Evolutionary conservation across 2,113 vertebrate genomes (phyloP), one percentile per base, ranked within the genome.

Genomic region (Tympanuchus pallidicinctus): DNA sequence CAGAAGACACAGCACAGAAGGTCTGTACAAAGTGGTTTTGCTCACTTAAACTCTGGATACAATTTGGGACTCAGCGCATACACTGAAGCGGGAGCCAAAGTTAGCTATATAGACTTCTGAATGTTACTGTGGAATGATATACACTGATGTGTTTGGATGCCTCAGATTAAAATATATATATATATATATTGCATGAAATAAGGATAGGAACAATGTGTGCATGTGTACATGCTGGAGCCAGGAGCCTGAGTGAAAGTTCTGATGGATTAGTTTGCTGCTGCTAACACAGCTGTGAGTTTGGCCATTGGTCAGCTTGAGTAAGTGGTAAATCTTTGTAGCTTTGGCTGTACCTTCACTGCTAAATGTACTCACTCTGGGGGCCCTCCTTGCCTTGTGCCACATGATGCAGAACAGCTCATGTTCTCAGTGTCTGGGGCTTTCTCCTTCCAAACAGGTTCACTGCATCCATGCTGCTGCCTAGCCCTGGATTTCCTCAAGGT

Each of bases 351-450:
- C n/a, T 47, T 10, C 52, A 16, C 6, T 64, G 57, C 38, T 80
- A 48, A 86, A 60, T 22, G 30, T 10, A 16, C 75, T 75, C 88
- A 8, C n/a, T 59, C 6, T 25, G 67, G 32, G 14, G 27, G 40
- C 4, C 30, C 43, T 28, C 36, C 36, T 56, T 34, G 4, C 8
- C 11, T 20, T 40, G 32, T 1, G 0, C 25, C 56, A 21, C 6
- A 3, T 71, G 45, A 11, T 52, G 32, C 28, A 47, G 60, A 61
- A 70, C 8, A 40, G 28, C 12, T 89, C 4, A 8, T 38, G 42
- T 4, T 40, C 30, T 13, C 7, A 11, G 14, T 6, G 13, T 22
- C 20, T 43, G 40, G 12, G 25, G 11, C 4, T 20, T 66, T 11
- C 7, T 6, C n/a, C 2, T 2, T 32, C 40, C 63, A 74, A 11